Conservation (phyloP, 1,140 invertebrate species). For the Papilio polyxenes region DNA sequence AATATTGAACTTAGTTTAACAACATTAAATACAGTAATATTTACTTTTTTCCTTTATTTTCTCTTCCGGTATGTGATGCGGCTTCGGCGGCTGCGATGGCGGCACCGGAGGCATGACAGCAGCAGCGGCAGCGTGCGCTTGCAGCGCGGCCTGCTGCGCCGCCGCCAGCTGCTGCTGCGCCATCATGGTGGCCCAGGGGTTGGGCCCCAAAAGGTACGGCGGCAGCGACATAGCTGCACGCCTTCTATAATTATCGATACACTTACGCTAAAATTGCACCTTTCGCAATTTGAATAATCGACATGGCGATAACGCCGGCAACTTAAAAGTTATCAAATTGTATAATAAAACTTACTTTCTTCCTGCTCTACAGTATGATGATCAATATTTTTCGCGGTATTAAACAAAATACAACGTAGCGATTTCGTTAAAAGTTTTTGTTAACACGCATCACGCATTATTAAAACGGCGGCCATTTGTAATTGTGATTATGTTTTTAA, state of each 20-base stretch:
- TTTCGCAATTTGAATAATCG: background rate
- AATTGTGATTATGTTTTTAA: slow-evolving; percentile 25
- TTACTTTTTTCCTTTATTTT: slow-evolving; percentile 94
- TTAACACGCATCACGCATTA: slow-evolving; percentile 29
- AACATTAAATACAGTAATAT: slow-evolving; percentile 5
- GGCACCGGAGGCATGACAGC: slow-evolving; percentile 82
- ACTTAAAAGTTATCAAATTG: background rate
- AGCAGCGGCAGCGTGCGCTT: slow-evolving; percentile 83
- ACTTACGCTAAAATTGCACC: slow-evolving; percentile 35
- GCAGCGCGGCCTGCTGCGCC: slow-evolving; percentile 83
- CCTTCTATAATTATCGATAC: slow-evolving; percentile 56
- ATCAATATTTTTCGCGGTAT: background rate
- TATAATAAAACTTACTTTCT: slow-evolving; percentile 18
- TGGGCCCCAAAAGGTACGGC: slow-evolving; percentile 90
- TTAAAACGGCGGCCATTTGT: slow-evolving; percentile 50
- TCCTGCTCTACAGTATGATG: slow-evolving; percentile 18
- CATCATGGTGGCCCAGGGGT: slow-evolving; percentile 92
- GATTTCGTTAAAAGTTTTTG: background rate
- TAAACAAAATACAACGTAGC: background rate
- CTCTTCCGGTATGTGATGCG: slow-evolving; percentile 91
- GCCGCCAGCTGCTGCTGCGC: slow-evolving; percentile 89
- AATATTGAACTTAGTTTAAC: background rate
- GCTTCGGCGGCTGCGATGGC: slow-evolving; percentile 84
- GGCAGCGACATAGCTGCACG: slow-evolving; percentile 87
- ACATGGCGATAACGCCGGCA: slow-evolving; percentile 15